Base-by-base conservation (phyloP, 2,797 vertebrate species). In the Picus viridis region DNA sequence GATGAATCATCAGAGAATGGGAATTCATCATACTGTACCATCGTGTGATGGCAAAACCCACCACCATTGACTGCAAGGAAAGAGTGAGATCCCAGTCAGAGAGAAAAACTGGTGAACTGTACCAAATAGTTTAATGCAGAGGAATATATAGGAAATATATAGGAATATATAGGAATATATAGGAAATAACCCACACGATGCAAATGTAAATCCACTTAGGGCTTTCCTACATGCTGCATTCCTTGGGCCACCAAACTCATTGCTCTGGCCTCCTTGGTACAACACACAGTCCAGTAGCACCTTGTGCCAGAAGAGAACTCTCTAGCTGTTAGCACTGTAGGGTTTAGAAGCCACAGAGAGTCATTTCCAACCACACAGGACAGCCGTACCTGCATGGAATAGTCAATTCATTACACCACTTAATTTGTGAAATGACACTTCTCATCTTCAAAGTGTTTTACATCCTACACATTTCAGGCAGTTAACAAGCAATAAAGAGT, bases 1-100 rank as follows among this genome's bases (percentile, higher is more conserved):
- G 85, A 89, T 96, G 96, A 96, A 83, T 96, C 96, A 96, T 34
- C 76, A 58, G 86, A 73, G 96, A 93, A 32, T 76, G 54, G 67
- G 58, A 85, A 94, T 94, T 95, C 75, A 67, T 93, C 92, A 78
- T 16, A 67, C 62, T 41, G 41, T 83, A 88, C 67, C 76, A 43
- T 93, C 73, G 14, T 83, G 82, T 95, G 92, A 93, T 89, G 76
- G 95, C 89, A 83, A 58, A 93, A 47, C 16, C 88, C 92, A 86
- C 79, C 79, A 70, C 36, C 82, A 86, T 12, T 64, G 87, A 67
- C 63, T 64, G 86, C 2, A 19, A 78, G 88, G 83, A 92, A 88
- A 72, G 65, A 49, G 61, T 2, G 5, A 74, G 79, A 49, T 59
- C 53, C 63, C 59, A 54, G 49, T 2, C 78, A 77, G 29, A 58